Percentiles rank a stretch among this genome's conserved stretches.
Conservation (phyloP, 2,888 invertebrate species). For the Adela reaumurella region DNA sequence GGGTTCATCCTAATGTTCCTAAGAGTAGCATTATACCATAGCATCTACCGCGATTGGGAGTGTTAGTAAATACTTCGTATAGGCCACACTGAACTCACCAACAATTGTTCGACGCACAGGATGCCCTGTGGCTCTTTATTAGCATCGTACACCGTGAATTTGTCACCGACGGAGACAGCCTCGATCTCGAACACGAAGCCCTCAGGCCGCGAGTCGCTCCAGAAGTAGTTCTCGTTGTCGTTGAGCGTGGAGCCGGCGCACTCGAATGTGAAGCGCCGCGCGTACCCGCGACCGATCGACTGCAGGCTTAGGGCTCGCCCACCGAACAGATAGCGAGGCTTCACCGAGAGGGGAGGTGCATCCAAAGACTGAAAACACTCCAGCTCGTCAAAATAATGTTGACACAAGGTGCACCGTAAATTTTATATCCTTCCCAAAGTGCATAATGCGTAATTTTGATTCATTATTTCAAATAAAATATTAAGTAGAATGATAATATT, state of each 20-base stretch:
- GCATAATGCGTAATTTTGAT: no score
- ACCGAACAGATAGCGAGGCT: constrained; percentile 58
- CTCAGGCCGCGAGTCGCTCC: constrained; percentile 71
- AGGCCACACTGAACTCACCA: constrained; percentile 56
- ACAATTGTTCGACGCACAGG: constrained; percentile 61
- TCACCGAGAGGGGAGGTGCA: constrained; percentile 40
- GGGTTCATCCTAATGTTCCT: no score
- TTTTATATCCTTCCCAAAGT: no score
- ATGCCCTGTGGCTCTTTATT: constrained; percentile 65
- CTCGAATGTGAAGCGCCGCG: constrained; percentile 69
- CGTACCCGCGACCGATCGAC: constrained; percentile 71
- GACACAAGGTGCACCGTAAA: background rate
- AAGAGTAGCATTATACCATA: no score
- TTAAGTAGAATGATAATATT: no score
- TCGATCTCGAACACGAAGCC: constrained; percentile 72
- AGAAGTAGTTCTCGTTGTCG: constrained; percentile 70
- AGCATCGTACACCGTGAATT: constrained; percentile 68
- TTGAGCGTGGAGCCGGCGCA: constrained; percentile 59
- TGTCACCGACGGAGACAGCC: constrained; percentile 64
- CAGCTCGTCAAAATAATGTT: background rate
- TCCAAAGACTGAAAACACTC: constrained; percentile 39
- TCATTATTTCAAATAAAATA: no score
- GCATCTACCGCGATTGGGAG: no score
- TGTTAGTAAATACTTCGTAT: no score
- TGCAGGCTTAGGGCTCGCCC: constrained; percentile 64